phyloP scores from a whole-genome alignment of 2,888 invertebrate genomes.

The Ornithoptera alexandrae region DNA sequence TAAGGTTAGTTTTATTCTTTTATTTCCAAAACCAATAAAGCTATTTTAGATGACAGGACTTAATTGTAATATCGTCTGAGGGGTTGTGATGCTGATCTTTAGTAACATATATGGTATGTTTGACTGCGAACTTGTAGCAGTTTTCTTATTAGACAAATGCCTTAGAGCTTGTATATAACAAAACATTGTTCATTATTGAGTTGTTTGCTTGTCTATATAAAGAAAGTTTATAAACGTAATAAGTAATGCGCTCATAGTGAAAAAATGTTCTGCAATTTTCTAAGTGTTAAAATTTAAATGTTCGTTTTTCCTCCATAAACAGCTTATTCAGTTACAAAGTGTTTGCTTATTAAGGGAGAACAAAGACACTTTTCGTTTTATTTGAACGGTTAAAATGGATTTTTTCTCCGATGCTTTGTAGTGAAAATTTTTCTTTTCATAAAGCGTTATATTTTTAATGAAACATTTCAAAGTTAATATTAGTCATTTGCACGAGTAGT shows the following conservation, averaged over 20 bases:
- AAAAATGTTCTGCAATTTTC: not conserved
- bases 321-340: constrained; percentile 11
- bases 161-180: no score
- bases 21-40: no score
- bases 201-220: no score
- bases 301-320: constrained; percentile 8
- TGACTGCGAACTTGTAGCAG: no score
- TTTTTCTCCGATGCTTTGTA: constrained; percentile 1
- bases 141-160: no score
- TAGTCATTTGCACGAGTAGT: not conserved
- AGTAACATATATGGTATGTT: no score
- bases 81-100: no score
- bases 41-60: no score
- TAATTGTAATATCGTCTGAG: no score
- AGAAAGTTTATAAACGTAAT: not conserved
- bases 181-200: no score
- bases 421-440: constrained; percentile 1
- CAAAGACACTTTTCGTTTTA: constrained; percentile 16
- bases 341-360: constrained; percentile 11
- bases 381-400: constrained; percentile 6
- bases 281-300: constrained; percentile 5
- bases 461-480: not conserved
- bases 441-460: constrained; percentile 7
- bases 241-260: not conserved
- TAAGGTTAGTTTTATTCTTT: no score